These are phyloP conservation scores for Chaenodraco wilsoni DNA, from an alignment of 2,797 vertebrate genomes.

Conservation along the genomic window DNA sequence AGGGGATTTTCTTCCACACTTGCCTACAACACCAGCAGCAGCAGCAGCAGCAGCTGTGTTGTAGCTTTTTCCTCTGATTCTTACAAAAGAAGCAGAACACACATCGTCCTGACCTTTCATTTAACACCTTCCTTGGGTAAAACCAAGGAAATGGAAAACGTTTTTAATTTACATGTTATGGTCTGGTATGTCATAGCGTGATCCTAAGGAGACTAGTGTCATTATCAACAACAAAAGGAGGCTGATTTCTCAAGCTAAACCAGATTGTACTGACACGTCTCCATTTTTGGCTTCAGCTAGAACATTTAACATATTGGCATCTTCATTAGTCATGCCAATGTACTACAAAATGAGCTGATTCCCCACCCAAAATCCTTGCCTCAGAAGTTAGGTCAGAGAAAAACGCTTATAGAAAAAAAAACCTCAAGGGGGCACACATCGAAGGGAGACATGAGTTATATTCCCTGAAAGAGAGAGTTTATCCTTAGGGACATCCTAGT, in stretches of 20 bases:
- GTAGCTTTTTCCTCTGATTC: slow-evolving; percentile 49
- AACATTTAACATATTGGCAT: slow-evolving; percentile 69
- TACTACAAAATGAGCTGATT: slow-evolving; percentile 57
- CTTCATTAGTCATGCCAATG: slow-evolving; percentile 55
- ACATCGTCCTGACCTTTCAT: slow-evolving; percentile 64
- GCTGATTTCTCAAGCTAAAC: slow-evolving; percentile 57
- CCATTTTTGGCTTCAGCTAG: slow-evolving; percentile 77
- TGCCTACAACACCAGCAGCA: slow-evolving; percentile 44
- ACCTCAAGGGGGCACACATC: slow-evolving; percentile 43
- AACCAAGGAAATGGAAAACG: slow-evolving; percentile 43
- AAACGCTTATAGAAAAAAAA: slow-evolving; percentile 51
- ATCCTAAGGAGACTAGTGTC: slow-evolving; percentile 60
- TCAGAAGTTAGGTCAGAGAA: slow-evolving; percentile 35
- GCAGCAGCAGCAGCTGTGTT: slow-evolving; percentile 42
- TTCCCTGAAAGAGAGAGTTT: slow-evolving; percentile 66
- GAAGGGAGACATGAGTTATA: slow-evolving; percentile 63
- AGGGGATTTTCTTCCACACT: slow-evolving; percentile 50
- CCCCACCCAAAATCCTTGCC: slow-evolving; percentile 32
- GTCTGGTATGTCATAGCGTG: slow-evolving; percentile 63
- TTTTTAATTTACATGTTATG: slow-evolving; percentile 46
- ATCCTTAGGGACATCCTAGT: slow-evolving; percentile 73
- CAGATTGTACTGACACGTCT: slow-evolving; percentile 64
- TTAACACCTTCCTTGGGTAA: slow-evolving; percentile 48
- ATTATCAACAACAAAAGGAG: slow-evolving; percentile 54
- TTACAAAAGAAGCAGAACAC: slow-evolving; percentile 62